These are phyloP conservation scores for Selene dorsalis DNA, from an alignment of 2,797 vertebrate genomes.

Conservation along the genomic window DNA sequence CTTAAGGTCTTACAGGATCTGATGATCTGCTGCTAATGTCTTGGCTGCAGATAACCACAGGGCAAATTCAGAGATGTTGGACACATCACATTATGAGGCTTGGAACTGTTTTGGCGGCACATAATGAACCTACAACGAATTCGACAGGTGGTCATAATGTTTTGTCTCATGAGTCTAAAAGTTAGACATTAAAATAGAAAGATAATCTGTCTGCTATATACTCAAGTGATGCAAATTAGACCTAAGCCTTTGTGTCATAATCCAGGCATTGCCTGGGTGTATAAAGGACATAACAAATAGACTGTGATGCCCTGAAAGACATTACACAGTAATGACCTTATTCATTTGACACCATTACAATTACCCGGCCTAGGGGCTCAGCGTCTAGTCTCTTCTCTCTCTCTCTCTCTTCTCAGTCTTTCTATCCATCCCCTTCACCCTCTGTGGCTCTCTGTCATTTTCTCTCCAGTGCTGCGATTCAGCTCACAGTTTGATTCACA, in stretches of 20 bases:
- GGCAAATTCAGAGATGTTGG: neutral
- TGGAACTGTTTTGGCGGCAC: neutral
- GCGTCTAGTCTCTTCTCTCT: constrained; percentile 13
- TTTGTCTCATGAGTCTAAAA: constrained; percentile 15
- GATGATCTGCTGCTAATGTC: neutral
- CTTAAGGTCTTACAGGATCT: neutral
- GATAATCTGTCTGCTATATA: constrained; percentile 51
- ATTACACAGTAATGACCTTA: constrained; percentile 82
- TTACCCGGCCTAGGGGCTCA: constrained; percentile 70
- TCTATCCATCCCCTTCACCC: constrained; percentile 1
- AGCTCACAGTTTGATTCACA: constrained; percentile 66
- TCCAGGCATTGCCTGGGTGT: constrained; percentile 56
- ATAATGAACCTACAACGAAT: neutral
- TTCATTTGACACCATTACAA: constrained; percentile 81
- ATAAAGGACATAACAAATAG: constrained; percentile 76
- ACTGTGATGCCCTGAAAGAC: constrained; percentile 76
- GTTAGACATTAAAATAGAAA: constrained; percentile 31
- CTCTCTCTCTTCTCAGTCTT: constrained; percentile 26
- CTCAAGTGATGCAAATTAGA: constrained; percentile 65
- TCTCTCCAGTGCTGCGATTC: constrained; percentile 40
- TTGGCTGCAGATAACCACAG: no score
- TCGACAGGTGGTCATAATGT: neutral
- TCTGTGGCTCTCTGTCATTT: constrained; percentile 38
- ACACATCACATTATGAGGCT: neutral
- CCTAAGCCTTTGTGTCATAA: constrained; percentile 62